Evolutionary conservation across 1,140 invertebrate genomes (phyloP), one percentile per base, ranked within the genome.

Genomic region (Hydropsyche tenuis): DNA sequence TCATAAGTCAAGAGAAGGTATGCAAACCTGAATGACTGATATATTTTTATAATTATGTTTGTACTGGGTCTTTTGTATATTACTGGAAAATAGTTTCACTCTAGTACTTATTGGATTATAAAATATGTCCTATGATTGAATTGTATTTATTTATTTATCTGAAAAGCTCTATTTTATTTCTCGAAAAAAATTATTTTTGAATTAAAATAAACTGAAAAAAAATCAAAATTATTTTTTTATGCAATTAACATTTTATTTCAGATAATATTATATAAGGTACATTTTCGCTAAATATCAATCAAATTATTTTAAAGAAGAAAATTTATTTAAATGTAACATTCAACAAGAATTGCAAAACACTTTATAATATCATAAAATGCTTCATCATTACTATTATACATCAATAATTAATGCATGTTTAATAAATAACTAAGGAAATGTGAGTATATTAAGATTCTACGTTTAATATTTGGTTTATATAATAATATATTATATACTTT

Each of bases 1-100:
- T 60, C 56, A 25, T 60, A 60, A 60, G 56, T 60, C 23, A 25
- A 7, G 9, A 37, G 25, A 23, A 60, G 56, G n/a, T 60, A 20
- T 2, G 9, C 12, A 25, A 27, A 60, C 22, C 22, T 68, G 45
- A 68, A 43, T 48, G 65, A 68, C 45, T 12, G 22, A 25, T 60
- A 20, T 27, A 27, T 60, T 60, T 60, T 37, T 60, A 7, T 60
- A 60, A 23, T 60, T 60, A 53, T n/a, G 30, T 4, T 37, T 37
- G 30, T 37, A 9, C 30, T 37, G 30, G 30, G 30, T 37, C 9
- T 37, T 37, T 16, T 51, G 3, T 6, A 20, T 4, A 62, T 20
- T 20, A 22, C 3, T 12, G 22, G 11, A 62, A 62, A 62, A 62
- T 20, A 2, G 23, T 23, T 62, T 23, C 23, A 62, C 23, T 5